Evolutionary conservation across 2,797 vertebrate species (phyloP).

Genomic region (Anas acuta): DNA sequence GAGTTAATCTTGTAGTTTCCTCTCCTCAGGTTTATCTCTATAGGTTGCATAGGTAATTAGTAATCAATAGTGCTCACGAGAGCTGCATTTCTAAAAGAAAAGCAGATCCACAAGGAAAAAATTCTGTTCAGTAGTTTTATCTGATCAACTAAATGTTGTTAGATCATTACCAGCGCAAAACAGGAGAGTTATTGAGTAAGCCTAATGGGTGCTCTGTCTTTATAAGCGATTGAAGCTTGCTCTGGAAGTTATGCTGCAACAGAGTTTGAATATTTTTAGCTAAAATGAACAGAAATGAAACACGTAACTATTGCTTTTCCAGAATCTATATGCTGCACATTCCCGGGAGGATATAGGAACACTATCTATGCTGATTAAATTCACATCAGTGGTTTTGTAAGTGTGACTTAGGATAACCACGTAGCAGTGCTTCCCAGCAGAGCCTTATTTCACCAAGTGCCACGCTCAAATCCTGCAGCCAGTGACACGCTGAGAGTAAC

Average conservation of each 20-base stretch:
- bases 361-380: not conserved
- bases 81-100: not conserved
- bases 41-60: not conserved
- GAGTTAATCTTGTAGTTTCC: not conserved
- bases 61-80: not conserved
- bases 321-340: not conserved
- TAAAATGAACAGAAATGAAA: not conserved
- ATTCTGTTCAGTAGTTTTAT: not conserved
- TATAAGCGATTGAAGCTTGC: not conserved
- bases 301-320: not conserved
- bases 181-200: accelerated
- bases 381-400: not conserved
- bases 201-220: not conserved
- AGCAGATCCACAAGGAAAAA: not conserved
- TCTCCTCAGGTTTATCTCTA: not conserved
- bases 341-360: not conserved
- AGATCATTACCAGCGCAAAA: not conserved
- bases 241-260: not conserved
- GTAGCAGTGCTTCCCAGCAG: accelerated
- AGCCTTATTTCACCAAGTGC: not conserved
- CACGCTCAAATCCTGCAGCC: not conserved
- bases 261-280: not conserved
- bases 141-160: not conserved
- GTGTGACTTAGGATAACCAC: not conserved
- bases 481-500: not conserved